Evolutionary conservation across 2,888 invertebrate species (phyloP), one percentile per base, ranked within the genome.

Genomic region (Tyria jacobaeae): DNA sequence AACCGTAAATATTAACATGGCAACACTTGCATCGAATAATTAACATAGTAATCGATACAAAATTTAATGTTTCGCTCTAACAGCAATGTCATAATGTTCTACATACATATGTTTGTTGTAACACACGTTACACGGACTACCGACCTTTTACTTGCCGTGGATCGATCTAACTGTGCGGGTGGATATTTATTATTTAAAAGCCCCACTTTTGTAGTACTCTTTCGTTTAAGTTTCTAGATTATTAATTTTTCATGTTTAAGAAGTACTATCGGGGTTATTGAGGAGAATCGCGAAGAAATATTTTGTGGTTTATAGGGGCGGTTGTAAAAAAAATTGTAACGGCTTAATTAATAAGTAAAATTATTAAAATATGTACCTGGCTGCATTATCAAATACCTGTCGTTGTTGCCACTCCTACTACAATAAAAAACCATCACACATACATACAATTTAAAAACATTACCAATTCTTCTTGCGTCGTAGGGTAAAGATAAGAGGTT

Each of bases 111-210:
- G 41, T 25, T 27, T 17, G 17, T 27, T 25, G 39, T 41, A 37
- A 49, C 31, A 24, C 15, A 60, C 60, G 55, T 74, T 63, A 57
- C 60, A 62, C 60, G 57, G 44, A 66, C 68, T 44, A 62, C 41
- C 47, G 35, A 44, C n/a, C 44, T 57, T 64, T 49, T 37, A 62
- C 52, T 64, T 53, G 54, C 66, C 60, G 41, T 12, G 62, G 60
- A 72, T 75, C 76, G 74, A 72, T 71, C 47, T 25, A 57, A 50
- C 57, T 57, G 64, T 61, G 60, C 62, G 66, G 53, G 50, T 63
- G 58, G 15, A 53, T 35, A 76, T 75, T 69, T 66, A 75, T 69
- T 73, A 75, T 75, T 75, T 64, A 73, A 61, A 54, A 62, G 58
- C 56, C 55, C 55, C 51, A 53, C 50, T 60, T 55, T 62, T 35